A percentile compares a stretch with the other conserved stretches of the same genome.
These are phyloP conservation scores for Noctua fimbriata DNA, from an alignment of 2,888 invertebrate species.

Conservation along the genomic window DNA sequence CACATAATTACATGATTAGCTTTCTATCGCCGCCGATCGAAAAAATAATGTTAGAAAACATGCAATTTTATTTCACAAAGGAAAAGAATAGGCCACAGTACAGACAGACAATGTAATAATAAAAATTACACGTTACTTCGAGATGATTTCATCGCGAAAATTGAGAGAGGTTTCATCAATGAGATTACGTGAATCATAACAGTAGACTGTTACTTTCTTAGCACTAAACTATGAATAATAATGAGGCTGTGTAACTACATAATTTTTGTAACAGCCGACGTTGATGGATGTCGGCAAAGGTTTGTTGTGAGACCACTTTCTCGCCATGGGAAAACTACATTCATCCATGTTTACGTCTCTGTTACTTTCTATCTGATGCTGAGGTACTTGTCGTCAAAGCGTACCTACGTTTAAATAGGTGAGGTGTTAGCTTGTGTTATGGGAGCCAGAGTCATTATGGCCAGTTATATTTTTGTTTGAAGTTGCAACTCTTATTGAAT, in stretches of 20 bases:
- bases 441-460: neutral
- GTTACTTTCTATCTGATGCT: slow-evolving; percentile 68
- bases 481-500: neutral
- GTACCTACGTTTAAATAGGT: slow-evolving; percentile 27
- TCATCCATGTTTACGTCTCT: slow-evolving; percentile 75
- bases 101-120: slow-evolving; percentile 32
- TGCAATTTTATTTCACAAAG: slow-evolving; percentile 39
- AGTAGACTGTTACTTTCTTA: slow-evolving; percentile 65
- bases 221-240: slow-evolving; percentile 64
- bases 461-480: slow-evolving; percentile 4
- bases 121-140: slow-evolving; percentile 51
- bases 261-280: slow-evolving; percentile 69
- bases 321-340: slow-evolving; percentile 85
- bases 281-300: slow-evolving; percentile 69
- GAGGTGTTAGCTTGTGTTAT: slow-evolving; percentile 32
- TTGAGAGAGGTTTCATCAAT: slow-evolving; percentile 56
- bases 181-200: slow-evolving; percentile 64
- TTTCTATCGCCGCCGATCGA: slow-evolving; percentile 44
- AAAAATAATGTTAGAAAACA: slow-evolving; percentile 38
- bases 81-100: slow-evolving; percentile 40
- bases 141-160: slow-evolving; percentile 55
- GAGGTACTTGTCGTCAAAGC: slow-evolving; percentile 41
- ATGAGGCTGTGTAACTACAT: slow-evolving; percentile 58
- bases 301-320: slow-evolving; percentile 81
- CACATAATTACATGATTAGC: slow-evolving; percentile 49